These are phyloP conservation scores for Anser brachyrhynchus DNA, from an alignment of 2,113 vertebrate species.

Conservation along the genomic window DNA sequence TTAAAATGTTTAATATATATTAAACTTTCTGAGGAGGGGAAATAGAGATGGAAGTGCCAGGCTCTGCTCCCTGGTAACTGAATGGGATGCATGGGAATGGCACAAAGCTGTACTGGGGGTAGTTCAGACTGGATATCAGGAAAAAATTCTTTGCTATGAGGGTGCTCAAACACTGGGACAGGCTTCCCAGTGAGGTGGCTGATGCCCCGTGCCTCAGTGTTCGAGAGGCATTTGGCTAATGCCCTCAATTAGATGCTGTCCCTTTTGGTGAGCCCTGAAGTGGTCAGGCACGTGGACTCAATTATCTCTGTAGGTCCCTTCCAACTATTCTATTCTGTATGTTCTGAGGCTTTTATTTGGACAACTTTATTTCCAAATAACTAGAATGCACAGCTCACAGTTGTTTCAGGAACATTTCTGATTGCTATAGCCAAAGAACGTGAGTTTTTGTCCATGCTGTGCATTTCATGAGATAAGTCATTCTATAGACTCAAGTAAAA, in stretches of 20 bases:
- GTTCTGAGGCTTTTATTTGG: not conserved
- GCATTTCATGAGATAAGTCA: not conserved
- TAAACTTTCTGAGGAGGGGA: not conserved
- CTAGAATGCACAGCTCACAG: not conserved
- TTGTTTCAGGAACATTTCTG: not conserved
- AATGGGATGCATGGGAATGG: not conserved
- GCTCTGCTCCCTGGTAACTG: not conserved
- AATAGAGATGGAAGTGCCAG: not conserved
- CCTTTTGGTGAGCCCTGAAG: not conserved
- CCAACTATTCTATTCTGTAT: not conserved
- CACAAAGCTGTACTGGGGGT: not conserved
- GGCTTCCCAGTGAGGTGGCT: not conserved
- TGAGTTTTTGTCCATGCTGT: not conserved
- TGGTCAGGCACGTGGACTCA: not conserved
- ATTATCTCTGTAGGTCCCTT: not conserved
- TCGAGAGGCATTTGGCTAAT: not conserved
- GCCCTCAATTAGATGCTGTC: too few species aligned
- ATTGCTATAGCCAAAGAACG: not conserved
- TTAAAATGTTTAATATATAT: not conserved
- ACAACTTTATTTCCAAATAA: not conserved
- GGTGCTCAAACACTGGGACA: not conserved
- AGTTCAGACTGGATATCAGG: not conserved
- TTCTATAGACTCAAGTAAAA: not conserved
- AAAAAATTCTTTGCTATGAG: not conserved
- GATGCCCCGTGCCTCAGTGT: not conserved